Evolutionary conservation across 2,888 invertebrate species (phyloP), one percentile per base, ranked within the genome.

Genomic region (Drosophila sordidula): DNA sequence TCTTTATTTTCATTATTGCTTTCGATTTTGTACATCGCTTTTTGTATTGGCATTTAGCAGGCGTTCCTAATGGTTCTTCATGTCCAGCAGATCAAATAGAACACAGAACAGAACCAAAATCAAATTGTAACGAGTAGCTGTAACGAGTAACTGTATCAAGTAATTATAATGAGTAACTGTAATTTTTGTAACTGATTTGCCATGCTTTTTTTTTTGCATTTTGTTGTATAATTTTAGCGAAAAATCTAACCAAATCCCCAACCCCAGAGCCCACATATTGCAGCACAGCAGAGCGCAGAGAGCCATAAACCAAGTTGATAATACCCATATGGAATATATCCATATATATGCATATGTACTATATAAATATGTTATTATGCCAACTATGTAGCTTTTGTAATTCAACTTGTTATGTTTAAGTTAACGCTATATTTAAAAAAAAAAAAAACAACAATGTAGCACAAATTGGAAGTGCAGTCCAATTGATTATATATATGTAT

Each of bases 1-100:
- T 29, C 26, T 14, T 25, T 29, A 1, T 3, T 0, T 22, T 22
- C 22, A 22, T 22, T 22, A 29, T 29, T 8, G 6, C 8, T 55
- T 25, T 44, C 29, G 11, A 42, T 61, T 63, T 46, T 52, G 45
- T 46, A 14, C 16, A 44, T 51, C 42, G 46, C 36, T n/a, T 22
- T 50, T 44, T 56, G 16, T 38, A 59, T 36, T 47, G 55, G 52
- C 49, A 66, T 45, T 67, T 62, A 46, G 68, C 59, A 55, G 75
- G 78, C 78, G 75, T 75, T 75, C 78, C 78, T 75, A 70, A 62
- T 14, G 63, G 54, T 65, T 75, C 52, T 61, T 61, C 25, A 68
- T 42, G 57, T 50, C 12, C 49, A 68, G 44, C 44, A 50, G 56
- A 29, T 46, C 45, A 45, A 36, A 50, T 34, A 66, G 25, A 56